Conservation (phyloP, 2,888 invertebrate genomes). For the Pyrgus malvae region DNA sequence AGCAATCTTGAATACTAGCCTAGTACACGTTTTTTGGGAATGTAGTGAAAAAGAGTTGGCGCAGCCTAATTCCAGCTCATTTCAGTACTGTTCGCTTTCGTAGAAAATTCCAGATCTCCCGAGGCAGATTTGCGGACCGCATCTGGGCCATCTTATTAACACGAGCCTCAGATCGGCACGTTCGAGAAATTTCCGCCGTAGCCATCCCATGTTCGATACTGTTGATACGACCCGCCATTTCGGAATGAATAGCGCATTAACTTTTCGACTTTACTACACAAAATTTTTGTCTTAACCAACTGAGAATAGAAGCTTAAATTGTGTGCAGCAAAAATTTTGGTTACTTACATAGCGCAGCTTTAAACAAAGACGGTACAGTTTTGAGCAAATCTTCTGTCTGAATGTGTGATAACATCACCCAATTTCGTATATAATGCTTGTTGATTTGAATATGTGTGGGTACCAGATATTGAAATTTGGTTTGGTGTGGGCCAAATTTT, state of each 20-base stretch:
- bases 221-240: slow-evolving; percentile 23
- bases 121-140: slow-evolving; percentile 32
- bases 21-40: no score
- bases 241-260: slow-evolving; percentile 13
- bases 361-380: neutral
- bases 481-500: slow-evolving; percentile 1
- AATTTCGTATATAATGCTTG: slow-evolving; percentile 5
- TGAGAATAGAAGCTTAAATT: slow-evolving; percentile 1
- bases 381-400: slow-evolving; percentile 15
- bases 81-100: slow-evolving; percentile 22
- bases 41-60: slow-evolving; percentile 24
- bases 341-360: neutral
- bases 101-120: slow-evolving; percentile 26
- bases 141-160: slow-evolving; percentile 35
- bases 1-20: no score
- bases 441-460: neutral
- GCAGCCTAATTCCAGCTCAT: slow-evolving; percentile 33
- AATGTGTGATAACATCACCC: slow-evolving; percentile 4
- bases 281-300: neutral
- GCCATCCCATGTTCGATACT: slow-evolving; percentile 18
- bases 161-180: slow-evolving; percentile 33
- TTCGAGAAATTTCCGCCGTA: slow-evolving; percentile 22
- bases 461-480: slow-evolving; percentile 10
- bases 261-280: neutral
- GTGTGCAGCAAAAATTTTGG: neutral